These are phyloP conservation scores for Myrmecophaga tridactyla DNA, from an alignment of 2,113 vertebrate species.

Conservation along the genomic window DNA sequence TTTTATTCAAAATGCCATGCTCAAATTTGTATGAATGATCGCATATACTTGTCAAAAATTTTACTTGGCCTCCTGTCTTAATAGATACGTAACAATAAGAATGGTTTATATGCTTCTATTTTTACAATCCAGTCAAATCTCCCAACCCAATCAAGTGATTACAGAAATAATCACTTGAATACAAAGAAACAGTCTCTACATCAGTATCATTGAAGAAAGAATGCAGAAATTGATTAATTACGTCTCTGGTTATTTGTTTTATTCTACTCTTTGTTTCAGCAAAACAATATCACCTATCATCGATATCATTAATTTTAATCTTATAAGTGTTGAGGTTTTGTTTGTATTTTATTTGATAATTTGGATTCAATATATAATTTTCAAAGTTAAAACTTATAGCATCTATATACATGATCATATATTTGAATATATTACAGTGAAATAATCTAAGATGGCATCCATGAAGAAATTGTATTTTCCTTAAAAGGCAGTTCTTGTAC, in stretches of 20 bases:
- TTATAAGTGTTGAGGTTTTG: not conserved
- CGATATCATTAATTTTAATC: not conserved
- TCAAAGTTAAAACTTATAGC: not conserved
- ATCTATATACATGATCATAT: not conserved
- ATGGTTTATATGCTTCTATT: not conserved
- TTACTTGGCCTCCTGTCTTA: not conserved
- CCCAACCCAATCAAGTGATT: not conserved
- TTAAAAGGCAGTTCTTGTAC: not conserved
- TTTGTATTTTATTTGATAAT: not conserved
- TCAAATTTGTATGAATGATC: not conserved
- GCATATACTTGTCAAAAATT: not conserved
- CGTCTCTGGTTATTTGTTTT: not conserved
- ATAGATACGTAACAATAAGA: not conserved
- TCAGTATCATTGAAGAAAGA: not conserved
- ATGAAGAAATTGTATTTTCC: not conserved
- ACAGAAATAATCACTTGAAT: not conserved
- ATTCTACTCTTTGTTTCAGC: not conserved
- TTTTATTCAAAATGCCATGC: not conserved
- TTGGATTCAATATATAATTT: not conserved
- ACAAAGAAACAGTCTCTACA: not conserved
- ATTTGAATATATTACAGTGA: not conserved
- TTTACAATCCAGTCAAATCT: not conserved
- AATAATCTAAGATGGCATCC: not conserved
- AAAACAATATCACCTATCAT: not conserved
- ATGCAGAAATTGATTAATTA: not conserved